Evolutionary conservation across 2,888 invertebrate genomes (phyloP).

Genomic region (Drosophila kambysellisi): DNA sequence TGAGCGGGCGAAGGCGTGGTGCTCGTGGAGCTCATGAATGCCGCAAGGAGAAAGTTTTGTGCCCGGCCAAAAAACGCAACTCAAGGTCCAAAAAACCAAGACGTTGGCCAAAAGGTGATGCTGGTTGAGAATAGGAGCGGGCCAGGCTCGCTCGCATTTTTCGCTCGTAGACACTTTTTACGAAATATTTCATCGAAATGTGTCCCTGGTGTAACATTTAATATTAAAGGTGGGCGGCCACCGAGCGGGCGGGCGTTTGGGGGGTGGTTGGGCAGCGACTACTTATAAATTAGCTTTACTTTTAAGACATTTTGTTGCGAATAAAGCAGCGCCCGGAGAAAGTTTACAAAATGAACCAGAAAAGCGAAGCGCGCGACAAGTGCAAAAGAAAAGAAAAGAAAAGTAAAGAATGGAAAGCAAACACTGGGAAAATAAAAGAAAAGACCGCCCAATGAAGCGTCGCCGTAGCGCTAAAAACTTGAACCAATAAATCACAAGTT

Average conservation of each 20-base stretch:
- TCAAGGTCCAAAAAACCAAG: constrained; percentile 48
- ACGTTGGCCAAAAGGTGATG: constrained; percentile 50
- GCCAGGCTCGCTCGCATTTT: constrained; percentile 73
- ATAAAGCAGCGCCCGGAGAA: constrained; percentile 70
- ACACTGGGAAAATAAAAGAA: constrained; percentile 20
- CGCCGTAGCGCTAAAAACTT: constrained; percentile 72
- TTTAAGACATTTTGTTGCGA: constrained; percentile 80
- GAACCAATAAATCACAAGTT: constrained; percentile 83
- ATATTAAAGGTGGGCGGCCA: constrained; percentile 79
- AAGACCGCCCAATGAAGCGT: constrained; percentile 62
- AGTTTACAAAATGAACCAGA: constrained; percentile 67
- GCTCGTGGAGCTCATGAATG: constrained; percentile 62
- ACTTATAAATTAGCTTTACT: constrained; percentile 83
- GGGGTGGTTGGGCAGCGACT: constrained; percentile 38
- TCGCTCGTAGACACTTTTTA: constrained; percentile 84
- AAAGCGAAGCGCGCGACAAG: constrained; percentile 40
- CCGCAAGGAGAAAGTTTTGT: constrained; percentile 81
- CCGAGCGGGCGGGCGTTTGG: constrained; percentile 5
- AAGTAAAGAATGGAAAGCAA: constrained; percentile 20
- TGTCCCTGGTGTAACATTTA: constrained; percentile 85
- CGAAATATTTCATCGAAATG: constrained; percentile 86
- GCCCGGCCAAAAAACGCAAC: constrained; percentile 41
- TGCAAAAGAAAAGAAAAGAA: constrained; percentile 21
- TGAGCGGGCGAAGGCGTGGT: constrained; percentile 51
- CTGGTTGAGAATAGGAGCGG: constrained; percentile 41